phyloP scores from a whole-genome alignment of 2,888 invertebrate species.

The Tanaodytes sp. region DNA sequence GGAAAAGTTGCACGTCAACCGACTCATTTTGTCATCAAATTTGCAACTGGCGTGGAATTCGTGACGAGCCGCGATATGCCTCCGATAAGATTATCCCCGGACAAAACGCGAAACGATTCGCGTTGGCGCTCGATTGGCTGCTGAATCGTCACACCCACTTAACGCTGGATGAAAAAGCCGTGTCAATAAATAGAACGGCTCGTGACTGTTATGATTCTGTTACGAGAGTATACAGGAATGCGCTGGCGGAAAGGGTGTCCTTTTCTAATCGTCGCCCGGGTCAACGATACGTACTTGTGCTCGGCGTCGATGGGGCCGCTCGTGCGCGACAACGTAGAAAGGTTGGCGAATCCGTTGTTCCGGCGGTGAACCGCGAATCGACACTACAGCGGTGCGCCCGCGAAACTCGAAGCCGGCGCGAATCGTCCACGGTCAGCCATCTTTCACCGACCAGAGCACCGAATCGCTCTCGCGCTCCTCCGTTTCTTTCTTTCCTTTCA shows the following conservation, averaged over 20 bases:
- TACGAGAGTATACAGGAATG: constrained; percentile 2
- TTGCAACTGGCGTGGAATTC: too few species aligned
- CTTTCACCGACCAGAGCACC: constrained; percentile 22
- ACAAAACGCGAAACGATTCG: too few species aligned
- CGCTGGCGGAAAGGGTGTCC: constrained; percentile 18
- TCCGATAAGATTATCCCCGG: too few species aligned
- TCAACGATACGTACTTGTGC: constrained; percentile 19
- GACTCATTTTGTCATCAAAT: too few species aligned
- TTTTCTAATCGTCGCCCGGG: constrained; percentile 12
- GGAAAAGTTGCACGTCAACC: too few species aligned
- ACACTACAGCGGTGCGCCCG: constrained; percentile 10
- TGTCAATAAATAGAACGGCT: constrained; percentile 28
- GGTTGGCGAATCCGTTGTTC: constrained; percentile 2
- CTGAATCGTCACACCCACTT: constrained; percentile 28
- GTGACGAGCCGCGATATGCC: neutral
- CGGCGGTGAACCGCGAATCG: constrained; percentile 2
- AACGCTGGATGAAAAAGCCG: constrained; percentile 3
- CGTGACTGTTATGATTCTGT: too few species aligned
- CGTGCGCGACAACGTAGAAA: neutral
- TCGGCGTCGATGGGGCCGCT: neutral
- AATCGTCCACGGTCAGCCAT: constrained; percentile 25
- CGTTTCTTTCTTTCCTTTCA: constrained; percentile 11
- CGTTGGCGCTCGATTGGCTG: too few species aligned
- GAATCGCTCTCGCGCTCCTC: neutral
- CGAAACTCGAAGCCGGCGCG: constrained; percentile 30